Base-by-base conservation (phyloP, 1,140 invertebrate species). In the Periplaneta americana region DNA sequence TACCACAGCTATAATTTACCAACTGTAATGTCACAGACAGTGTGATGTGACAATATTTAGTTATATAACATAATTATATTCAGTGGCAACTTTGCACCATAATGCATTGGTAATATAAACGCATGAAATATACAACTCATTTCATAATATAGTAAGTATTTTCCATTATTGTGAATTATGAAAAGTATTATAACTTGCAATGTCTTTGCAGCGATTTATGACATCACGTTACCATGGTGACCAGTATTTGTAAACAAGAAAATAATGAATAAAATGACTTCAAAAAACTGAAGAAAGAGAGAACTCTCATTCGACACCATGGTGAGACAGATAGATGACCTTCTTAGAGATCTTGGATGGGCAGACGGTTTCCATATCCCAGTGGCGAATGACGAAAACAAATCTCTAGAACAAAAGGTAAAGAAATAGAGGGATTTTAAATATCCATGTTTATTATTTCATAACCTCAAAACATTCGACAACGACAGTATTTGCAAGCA, bases 311-410 rank as follows among this genome's bases (percentile, higher is more conserved):
- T 28, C n/a, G 6, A 66, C 11, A 28, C 1, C 22, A 66, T 66
- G 48, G 48, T 66, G 22, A 66, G n/a, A 66, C 48, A 66, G 48
- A 91, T 94, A 82, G 88, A 90, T n/a, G 89, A 93, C 83, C 87
- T 95, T 83, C 87, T 94, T 35, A 91, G 90, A 85, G 89, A 92
- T 84, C 86, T 95, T n/a, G 94, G 93, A 17, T 95, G 93, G 93
- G 89, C 89, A 79, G 90, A 92, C 84, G 93, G 93, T 18, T 94
- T 93, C 82, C 91, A 91, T 84, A 91, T 95, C 84, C 94, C 94
- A 8, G 89, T 95, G 28, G 92, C 94, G 8, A 94, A 94, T 88
- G 90, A 91, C 79, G 91, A 93, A 85, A 95, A 95, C 84, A 91
- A 91, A 87, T 86, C 84, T 83, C 87, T 95, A 18, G 93, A 95